Evolutionary conservation across 1,140 invertebrate genomes (phyloP).

Genomic region (Leguminivora glycinivorella): DNA sequence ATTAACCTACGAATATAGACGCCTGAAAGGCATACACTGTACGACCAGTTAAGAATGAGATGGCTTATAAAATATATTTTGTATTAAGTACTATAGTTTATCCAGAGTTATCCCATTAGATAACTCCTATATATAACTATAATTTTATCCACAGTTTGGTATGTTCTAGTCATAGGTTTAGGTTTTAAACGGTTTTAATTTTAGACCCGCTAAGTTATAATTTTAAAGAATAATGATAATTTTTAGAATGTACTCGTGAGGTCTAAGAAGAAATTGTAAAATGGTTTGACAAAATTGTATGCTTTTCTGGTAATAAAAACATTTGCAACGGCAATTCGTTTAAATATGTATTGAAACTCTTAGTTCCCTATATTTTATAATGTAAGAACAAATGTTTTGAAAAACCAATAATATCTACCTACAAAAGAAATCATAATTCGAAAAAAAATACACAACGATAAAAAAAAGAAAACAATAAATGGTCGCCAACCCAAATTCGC

Average conservation of each 20-base stretch:
- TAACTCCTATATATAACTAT: background rate
- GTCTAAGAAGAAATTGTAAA: conserved; percentile 6
- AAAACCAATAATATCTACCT: too few species aligned
- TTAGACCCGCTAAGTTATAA: background rate
- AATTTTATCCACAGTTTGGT: background rate
- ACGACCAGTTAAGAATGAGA: background rate
- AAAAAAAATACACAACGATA: too few species aligned
- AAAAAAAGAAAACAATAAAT: background rate
- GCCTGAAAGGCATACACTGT: conserved; percentile 24
- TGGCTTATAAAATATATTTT: conserved; percentile 5
- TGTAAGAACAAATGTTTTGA: too few species aligned
- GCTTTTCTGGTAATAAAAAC: conserved; percentile 51
- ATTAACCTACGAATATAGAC: background rate
- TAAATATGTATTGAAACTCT: background rate
- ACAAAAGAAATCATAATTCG: too few species aligned
- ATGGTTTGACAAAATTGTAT: conserved; percentile 36
- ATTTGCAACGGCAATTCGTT: conserved; percentile 39
- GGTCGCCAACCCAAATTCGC: background rate
- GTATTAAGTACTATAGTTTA: background rate
- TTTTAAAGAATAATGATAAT: conserved; percentile 1
- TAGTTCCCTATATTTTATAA: background rate
- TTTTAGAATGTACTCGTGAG: conserved; percentile 18
- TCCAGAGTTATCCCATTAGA: background rate
- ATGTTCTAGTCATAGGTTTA: conserved; percentile 23
- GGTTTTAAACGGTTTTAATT: conserved; percentile 18